Percentiles rank a stretch among this genome's conserved stretches.
These are phyloP conservation scores for Luperina nickerlii DNA, from an alignment of 2,888 invertebrate species.

Conservation along the genomic window DNA sequence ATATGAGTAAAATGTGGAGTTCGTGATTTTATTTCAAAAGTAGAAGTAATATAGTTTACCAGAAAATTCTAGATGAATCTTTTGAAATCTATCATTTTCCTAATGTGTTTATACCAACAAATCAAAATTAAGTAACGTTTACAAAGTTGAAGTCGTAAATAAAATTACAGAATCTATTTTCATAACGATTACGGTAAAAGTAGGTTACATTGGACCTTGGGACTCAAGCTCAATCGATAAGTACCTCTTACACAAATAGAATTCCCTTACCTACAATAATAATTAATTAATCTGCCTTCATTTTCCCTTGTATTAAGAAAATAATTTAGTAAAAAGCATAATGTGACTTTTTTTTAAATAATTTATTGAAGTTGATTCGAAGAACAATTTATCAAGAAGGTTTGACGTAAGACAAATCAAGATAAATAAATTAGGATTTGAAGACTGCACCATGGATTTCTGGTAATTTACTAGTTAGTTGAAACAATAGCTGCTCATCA, in stretches of 20 bases:
- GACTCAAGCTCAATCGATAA: conserved; percentile 14
- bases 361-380: no score
- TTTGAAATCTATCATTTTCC: not conserved
- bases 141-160: not conserved
- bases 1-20: not conserved
- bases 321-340: conserved; percentile 1
- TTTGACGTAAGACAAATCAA: not conserved
- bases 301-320: not conserved
- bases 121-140: not conserved
- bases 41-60: not conserved
- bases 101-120: not conserved
- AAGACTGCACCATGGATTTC: not conserved
- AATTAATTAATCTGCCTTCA: conserved; percentile 16
- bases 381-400: not conserved
- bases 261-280: not conserved
- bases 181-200: not conserved
- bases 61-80: not conserved
- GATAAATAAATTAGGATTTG: not conserved
- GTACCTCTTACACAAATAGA: conserved; percentile 34
- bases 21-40: not conserved
- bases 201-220: conserved; percentile 20
- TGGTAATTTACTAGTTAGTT: not conserved
- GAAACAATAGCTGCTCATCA: not conserved
- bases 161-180: not conserved
- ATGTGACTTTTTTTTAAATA: no score